A percentile compares a stretch with the other conserved stretches of the same genome.
Conservation (phyloP, 2,113 vertebrate species). For the Atherinomorus stipes region DNA sequence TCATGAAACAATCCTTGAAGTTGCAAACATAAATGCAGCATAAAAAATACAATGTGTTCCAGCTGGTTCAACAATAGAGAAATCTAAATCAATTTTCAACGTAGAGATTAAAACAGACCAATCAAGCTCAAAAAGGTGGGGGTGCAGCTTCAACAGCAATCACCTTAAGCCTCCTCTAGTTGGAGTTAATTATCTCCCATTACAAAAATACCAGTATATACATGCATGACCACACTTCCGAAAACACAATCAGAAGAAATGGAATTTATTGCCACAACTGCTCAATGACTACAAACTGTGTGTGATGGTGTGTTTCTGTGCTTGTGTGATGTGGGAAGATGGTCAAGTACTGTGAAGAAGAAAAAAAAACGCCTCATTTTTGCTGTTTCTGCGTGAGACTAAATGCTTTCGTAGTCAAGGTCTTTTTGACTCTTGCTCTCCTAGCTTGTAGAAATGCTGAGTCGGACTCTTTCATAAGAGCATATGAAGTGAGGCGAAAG, state of each 20-base stretch:
- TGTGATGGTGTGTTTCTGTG: conserved; percentile 61
- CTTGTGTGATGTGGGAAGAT: conserved; percentile 61
- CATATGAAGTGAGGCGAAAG: conserved; percentile 27
- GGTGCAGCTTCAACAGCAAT: conserved; percentile 16
- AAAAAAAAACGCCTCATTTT: conserved; percentile 41
- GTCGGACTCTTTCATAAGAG: conserved; percentile 43
- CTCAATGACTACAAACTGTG: conserved; percentile 57
- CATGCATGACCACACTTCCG: conserved; percentile 54
- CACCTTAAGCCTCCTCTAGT: conserved; percentile 6
- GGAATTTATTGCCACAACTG: conserved; percentile 44
- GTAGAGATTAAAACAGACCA: conserved; percentile 1
- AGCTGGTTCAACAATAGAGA: conserved; percentile 5
- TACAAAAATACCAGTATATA: conserved; percentile 31
- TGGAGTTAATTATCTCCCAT: neutral
- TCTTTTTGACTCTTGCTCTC: conserved; percentile 46
- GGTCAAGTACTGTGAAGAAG: conserved; percentile 74
- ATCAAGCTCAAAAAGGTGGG: neutral
- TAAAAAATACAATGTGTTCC: conserved; percentile 1
- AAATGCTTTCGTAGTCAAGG: conserved; percentile 45
- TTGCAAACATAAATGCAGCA: neutral
- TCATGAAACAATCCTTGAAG: neutral
- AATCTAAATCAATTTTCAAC: conserved; percentile 4
- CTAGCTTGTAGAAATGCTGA: conserved; percentile 58
- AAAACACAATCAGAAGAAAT: conserved; percentile 46
- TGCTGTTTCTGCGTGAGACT: conserved; percentile 45